These are phyloP conservation scores for Eufriesea mexicana DNA, from an alignment of 1,140 invertebrate genomes.

Conservation along the genomic window DNA sequence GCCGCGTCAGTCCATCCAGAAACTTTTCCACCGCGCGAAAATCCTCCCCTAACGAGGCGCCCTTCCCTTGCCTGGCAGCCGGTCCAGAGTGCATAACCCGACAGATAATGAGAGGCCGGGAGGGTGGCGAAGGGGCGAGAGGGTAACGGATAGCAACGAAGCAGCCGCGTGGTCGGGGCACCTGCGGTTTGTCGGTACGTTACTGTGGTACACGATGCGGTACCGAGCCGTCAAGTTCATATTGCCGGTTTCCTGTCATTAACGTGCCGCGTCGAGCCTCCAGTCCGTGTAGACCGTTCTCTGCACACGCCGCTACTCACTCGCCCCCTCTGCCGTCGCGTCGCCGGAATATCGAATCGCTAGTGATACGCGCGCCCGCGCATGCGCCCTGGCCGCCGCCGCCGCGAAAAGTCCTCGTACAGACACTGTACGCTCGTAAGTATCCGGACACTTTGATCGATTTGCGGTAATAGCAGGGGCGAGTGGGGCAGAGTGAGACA, in stretches of 20 bases:
- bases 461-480: too few species aligned
- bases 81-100: conserved; percentile 5
- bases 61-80: neutral
- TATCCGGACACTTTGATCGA: too few species aligned
- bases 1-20: neutral
- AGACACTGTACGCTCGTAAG: too few species aligned
- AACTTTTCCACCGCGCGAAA: conserved; percentile 2
- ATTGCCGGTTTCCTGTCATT: conserved; percentile 83
- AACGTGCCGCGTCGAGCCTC: conserved; percentile 75
- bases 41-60: conserved; percentile 23
- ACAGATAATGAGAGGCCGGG: conserved; percentile 37
- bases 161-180: conserved; percentile 54
- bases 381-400: too few species aligned
- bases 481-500: too few species aligned
- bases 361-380: neutral
- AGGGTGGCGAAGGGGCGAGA: conserved; percentile 19
- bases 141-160: conserved; percentile 26
- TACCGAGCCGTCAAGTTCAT: conserved; percentile 81
- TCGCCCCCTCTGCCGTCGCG: neutral
- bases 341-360: conserved; percentile 13
- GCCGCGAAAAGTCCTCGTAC: too few species aligned
- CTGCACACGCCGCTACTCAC: neutral
- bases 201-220: conserved; percentile 73
- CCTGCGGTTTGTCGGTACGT: conserved; percentile 74
- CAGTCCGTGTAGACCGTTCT: conserved; percentile 44